Base-by-base conservation (phyloP, 2,113 vertebrate species). In the Planiliza haematocheilus region DNA sequence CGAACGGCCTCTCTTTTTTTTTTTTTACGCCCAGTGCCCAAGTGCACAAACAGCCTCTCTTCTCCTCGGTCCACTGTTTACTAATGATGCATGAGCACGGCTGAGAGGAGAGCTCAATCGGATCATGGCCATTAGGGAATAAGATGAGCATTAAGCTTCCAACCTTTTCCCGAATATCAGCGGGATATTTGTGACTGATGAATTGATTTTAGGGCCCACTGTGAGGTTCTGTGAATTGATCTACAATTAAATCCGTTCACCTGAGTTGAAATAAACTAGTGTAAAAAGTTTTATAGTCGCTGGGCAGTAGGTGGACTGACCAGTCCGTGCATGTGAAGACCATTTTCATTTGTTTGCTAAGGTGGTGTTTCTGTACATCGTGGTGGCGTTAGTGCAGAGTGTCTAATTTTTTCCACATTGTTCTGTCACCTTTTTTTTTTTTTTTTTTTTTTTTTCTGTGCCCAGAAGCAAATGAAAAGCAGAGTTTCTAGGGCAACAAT, bases 401-500 rank as follows among this genome's bases (percentile, higher is more conserved):
- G 41, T 41, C 39, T 75, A 12, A 85, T 80, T 87, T 80, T 87
- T 82, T 78, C 48, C 48, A 77, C 65, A 77, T 82, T 89, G 67
- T 89, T 85, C 77, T 70, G 64, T 76, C 83, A 82, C 83, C 82
- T 91, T 89, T 89, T 91, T 88, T 83, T 69, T 87, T 89, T 85
- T 78, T 68, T 81, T 69, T 67, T 82, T 70, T 74, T 30, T 1
- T 17, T 61, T 50, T n/a, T 11, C 24, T 30, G 2, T 30, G 24
- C 41, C 62, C 70, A 17, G 55, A 64, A 84, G 82, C 84, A 63
- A 67, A 82, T 66, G 68, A 81, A 82, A 45, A 87, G 79, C 81
- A 86, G 85, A 83, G 75, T 91, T 92, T 93, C 89, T 89, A 83
- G 90, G 90, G 76, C 87, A 93, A 91, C 92, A 93, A 93, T 93